phyloP scores from a whole-genome alignment of 2,113 vertebrate species.

The Corydoras sp. region DNA sequence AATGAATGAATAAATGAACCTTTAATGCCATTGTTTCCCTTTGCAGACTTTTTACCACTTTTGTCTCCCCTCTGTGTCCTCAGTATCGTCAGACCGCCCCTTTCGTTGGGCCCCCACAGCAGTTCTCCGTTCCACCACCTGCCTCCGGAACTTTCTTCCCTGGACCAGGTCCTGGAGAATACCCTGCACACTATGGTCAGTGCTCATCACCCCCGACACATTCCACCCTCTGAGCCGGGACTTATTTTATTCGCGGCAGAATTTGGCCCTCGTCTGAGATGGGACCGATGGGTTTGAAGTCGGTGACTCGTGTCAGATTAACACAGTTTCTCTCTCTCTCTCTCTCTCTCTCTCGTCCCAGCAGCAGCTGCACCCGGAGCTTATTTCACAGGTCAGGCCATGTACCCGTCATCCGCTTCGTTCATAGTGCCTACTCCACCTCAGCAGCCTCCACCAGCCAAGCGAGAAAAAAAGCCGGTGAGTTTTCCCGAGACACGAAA shows the following conservation, averaged over 20 bases:
- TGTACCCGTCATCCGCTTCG: slow-evolving; percentile 85
- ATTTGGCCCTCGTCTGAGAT: too few relatives aligned
- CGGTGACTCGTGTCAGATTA: slow-evolving; percentile 18
- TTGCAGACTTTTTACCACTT: too few relatives aligned
- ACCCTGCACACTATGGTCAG: slow-evolving; percentile 88
- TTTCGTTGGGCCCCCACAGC: slow-evolving; percentile 87
- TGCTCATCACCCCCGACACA: slow-evolving; percentile 16
- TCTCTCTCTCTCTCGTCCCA: slow-evolving; percentile 29
- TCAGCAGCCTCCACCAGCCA: slow-evolving; percentile 82
- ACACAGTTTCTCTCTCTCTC: slow-evolving; percentile 54
- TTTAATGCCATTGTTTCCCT: too few relatives aligned
- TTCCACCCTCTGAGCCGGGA: too few relatives aligned
- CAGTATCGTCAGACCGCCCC: slow-evolving; percentile 91
- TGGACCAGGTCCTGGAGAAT: slow-evolving; percentile 91
- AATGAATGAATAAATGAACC: too few relatives aligned
- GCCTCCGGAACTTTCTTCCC: slow-evolving; percentile 89
- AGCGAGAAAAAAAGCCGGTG: slow-evolving; percentile 97
- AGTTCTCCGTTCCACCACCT: slow-evolving; percentile 89
- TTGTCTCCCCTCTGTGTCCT: too few relatives aligned
- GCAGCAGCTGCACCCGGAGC: slow-evolving; percentile 65
- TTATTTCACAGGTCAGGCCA: slow-evolving; percentile 87
- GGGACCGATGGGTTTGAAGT: too few relatives aligned
- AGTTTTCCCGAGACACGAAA: slow-evolving; percentile 45
- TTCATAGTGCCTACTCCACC: slow-evolving; percentile 93
- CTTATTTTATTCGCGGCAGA: too few relatives aligned